phyloP scores from a whole-genome alignment of 2,113 vertebrate genomes.

The Pachyramphus minor region DNA sequence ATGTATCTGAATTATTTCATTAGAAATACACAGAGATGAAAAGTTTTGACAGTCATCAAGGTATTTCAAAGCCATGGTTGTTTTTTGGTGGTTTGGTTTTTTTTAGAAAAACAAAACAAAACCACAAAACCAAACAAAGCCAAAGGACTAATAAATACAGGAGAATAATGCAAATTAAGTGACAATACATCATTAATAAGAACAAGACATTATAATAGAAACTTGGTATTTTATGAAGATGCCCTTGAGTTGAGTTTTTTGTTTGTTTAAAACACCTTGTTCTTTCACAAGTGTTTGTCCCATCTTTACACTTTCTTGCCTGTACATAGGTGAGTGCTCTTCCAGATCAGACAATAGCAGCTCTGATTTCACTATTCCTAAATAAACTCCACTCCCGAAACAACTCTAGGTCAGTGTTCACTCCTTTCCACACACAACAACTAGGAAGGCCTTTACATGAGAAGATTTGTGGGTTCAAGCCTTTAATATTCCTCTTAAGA shows the following conservation, averaged over 20 bases:
- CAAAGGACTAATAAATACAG: not conserved
- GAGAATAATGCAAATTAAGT: not conserved
- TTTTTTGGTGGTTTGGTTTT: no score
- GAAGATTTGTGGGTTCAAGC: not conserved
- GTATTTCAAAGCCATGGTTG: not conserved
- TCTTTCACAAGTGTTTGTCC: not conserved
- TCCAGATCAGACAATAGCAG: not conserved
- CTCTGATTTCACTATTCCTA: not conserved
- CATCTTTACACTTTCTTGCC: not conserved
- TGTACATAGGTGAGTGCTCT: not conserved
- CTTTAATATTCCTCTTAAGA: not conserved
- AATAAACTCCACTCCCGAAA: not conserved
- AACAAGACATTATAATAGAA: not conserved
- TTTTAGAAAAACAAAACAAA: not conserved
- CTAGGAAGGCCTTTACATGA: not conserved
- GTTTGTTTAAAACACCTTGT: not conserved
- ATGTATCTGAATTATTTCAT: not conserved
- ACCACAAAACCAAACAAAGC: not conserved
- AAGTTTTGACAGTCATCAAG: not conserved
- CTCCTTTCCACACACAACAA: not conserved
- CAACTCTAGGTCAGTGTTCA: accelerated
- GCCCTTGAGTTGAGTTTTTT: not conserved
- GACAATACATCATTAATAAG: not conserved
- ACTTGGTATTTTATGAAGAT: not conserved
- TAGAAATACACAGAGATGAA: not conserved